phyloP scores from a whole-genome alignment of 2,797 vertebrate genomes.

The Orientallactaga sibirica region DNA sequence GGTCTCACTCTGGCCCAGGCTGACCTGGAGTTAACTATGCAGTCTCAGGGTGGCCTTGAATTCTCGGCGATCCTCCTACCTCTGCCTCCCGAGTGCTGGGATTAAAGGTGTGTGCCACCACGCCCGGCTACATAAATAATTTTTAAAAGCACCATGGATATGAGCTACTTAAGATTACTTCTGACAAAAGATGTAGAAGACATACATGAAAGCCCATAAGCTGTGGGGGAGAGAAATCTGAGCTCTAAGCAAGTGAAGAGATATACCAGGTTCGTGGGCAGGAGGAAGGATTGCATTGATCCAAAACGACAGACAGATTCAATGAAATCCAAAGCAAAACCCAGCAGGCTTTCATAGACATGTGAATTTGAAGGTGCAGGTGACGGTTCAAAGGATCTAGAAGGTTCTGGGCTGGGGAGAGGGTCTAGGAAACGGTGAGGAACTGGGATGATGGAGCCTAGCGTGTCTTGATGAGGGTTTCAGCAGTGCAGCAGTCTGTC shows the following conservation, averaged over 20 bases:
- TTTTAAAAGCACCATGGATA: not conserved
- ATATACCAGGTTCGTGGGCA: no score
- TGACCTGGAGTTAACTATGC: no score
- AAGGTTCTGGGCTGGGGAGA: not conserved
- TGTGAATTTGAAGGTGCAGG: not conserved
- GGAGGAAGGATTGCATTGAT: not conserved
- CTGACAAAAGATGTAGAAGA: not conserved
- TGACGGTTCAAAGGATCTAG: not conserved
- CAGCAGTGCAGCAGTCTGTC: no score
- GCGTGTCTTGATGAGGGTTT: no score
- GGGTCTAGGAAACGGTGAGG: not conserved
- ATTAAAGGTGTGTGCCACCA: no score
- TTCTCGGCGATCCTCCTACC: no score
- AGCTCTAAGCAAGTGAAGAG: not conserved
- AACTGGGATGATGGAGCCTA: not conserved
- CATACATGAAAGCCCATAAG: not conserved
- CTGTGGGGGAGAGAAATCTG: no score
- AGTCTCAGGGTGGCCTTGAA: no score
- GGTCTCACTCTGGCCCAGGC: no score
- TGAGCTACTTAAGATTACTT: not conserved
- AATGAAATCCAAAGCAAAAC: not conserved
- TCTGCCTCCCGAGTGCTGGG: no score
- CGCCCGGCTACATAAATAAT: no score
- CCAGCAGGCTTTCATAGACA: not conserved
- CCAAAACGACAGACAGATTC: not conserved